phyloP scores from a whole-genome alignment of 1,140 invertebrate species.

The Solenopsis invicta region DNA sequence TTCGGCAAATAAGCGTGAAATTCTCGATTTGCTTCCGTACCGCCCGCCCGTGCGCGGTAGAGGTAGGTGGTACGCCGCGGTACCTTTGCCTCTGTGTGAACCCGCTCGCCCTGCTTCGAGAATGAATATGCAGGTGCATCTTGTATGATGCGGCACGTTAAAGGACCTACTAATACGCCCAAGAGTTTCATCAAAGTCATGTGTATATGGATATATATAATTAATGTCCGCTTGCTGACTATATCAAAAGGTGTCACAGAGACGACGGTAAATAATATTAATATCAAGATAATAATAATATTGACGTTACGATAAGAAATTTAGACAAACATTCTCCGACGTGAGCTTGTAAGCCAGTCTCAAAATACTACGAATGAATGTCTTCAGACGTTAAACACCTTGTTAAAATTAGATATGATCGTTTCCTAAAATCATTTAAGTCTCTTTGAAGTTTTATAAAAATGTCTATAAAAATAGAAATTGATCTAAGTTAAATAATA shows the following conservation, averaged over 20 bases:
- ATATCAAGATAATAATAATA: constrained; percentile 20
- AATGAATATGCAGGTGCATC: constrained; percentile 34
- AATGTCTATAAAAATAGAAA: neutral
- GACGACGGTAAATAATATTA: neutral
- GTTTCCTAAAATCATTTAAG: neutral
- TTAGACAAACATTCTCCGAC: neutral
- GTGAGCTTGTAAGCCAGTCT: neutral
- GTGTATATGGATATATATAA: too few species aligned
- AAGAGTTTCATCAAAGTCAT: neutral
- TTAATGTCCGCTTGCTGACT: neutral
- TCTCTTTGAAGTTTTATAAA: neutral
- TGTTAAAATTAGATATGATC: neutral
- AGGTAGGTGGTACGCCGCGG: constrained; percentile 48
- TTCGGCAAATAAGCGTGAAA: constrained; percentile 81
- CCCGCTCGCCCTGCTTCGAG: neutral
- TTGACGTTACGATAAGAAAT: neutral
- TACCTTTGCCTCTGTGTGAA: constrained; percentile 58
- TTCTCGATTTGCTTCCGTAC: constrained; percentile 79
- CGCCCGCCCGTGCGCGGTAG: constrained; percentile 66
- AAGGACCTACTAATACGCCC: neutral
- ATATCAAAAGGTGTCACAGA: neutral
- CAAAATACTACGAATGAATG: neutral
- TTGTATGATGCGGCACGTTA: neutral
- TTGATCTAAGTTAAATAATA: neutral
- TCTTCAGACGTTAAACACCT: neutral